Evolutionary conservation across 2,113 vertebrate genomes (phyloP), one percentile per base, ranked within the genome.

Genomic region (Melanerpes formicivorus): DNA sequence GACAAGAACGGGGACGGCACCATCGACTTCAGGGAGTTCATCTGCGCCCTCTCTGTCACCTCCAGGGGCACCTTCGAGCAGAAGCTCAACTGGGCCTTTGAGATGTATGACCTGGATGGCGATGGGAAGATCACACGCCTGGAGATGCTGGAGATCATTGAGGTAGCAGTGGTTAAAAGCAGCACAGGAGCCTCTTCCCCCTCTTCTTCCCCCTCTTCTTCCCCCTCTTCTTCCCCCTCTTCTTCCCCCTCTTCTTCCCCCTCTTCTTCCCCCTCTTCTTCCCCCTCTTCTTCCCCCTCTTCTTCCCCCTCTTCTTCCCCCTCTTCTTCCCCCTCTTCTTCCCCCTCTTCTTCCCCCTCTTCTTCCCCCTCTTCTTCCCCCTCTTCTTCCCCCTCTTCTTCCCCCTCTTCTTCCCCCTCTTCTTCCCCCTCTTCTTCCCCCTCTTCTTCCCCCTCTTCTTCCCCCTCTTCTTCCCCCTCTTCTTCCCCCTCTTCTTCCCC

Each of bases 1-100:
- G 99, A 99, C 97, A 99, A 99, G 96, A 99, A 99, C 0, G 99
- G 99, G 0, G 99, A 99, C 0, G 99, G 99, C 72, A 99, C 99
- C 93, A 99, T 99, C 13, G 99, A 99, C 97, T 99, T 99, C 97
- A 98, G 99, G 96, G 99, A 99, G 98, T 99, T 99, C 97, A 99
- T 99, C 96, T 99, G 99, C 25, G 99, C 99, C 62, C 98, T 99
- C 73, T 99, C 98, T 48, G 99, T 99, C 97, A 99, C 99, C 90
- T 99, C 99, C 92, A 98, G 99, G 83, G 99, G 99, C 34, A 99
- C 98, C 97, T 99, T 99, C 12, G 99, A 99, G 96, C 99, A 99
- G 97, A 99, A 99, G 85, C 98, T 99, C 95, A 99, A 99, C 97
- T 99, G 99, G 99, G 99, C 99, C 79, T 99, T 99, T 56, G 99